Evolutionary conservation across 2,113 vertebrate species (phyloP).

Genomic region (Chloebia gouldiae): DNA sequence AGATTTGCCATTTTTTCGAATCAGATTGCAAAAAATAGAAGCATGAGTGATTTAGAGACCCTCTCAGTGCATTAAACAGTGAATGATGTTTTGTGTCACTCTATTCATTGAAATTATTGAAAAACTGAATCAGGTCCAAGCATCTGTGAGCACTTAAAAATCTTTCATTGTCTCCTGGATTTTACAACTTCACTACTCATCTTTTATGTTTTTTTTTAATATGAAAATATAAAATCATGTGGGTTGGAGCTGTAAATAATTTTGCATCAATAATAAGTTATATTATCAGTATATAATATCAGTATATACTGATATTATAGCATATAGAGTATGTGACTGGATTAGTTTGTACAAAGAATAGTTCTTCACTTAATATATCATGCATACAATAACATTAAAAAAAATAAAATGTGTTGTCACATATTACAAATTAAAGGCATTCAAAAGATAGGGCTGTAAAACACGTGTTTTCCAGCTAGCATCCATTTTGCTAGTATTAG

Average conservation of each 20-base stretch:
- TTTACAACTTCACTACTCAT: not conserved
- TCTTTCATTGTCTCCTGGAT: not conserved
- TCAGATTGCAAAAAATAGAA: not conserved
- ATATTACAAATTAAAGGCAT: not conserved
- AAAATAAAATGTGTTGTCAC: not conserved
- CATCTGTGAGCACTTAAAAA: not conserved
- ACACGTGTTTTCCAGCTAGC: not conserved
- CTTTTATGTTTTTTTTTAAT: not conserved
- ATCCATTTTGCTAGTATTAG: not conserved
- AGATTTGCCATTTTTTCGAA: not conserved
- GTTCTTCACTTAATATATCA: not conserved
- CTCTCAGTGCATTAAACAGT: not conserved
- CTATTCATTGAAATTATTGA: not conserved
- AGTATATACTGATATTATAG: not conserved
- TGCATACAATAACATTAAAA: not conserved
- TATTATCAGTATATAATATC: not conserved
- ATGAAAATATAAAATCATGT: not conserved
- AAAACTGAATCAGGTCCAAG: not conserved
- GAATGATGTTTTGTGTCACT: not conserved
- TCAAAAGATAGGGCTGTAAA: not conserved
- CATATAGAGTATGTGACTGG: not conserved
- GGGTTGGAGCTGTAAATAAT: not conserved
- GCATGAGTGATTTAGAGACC: not conserved
- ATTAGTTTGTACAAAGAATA: not conserved
- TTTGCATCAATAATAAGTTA: accelerated